Evolutionary conservation across 2,113 vertebrate species (phyloP), one percentile per base, ranked within the genome.

Genomic region (Globicephala melas): DNA sequence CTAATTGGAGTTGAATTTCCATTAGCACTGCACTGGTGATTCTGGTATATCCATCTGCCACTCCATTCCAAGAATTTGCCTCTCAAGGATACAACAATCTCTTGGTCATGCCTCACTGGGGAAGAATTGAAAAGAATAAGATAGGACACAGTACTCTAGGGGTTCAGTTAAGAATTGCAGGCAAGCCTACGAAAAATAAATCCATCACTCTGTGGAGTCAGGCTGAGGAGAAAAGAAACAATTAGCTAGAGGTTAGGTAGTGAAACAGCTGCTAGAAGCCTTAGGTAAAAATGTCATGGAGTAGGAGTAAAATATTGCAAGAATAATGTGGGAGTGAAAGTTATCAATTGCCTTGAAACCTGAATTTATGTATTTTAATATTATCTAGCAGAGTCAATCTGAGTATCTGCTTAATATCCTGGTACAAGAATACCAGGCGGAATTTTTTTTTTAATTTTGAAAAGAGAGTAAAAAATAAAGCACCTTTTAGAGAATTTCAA

Each of bases 51-150:
- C 68, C 55, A 95, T 94, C 91, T 97, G 95, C 82, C 84, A 93
- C 86, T 93, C 67, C 79, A 86, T 83, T 95, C 88, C 81, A 97
- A 95, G 82, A 94, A 85, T 44, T 70, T 89, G 31, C 41, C 76
- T 97, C 41, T 97, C 81, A 97, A 97, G 82, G 58, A 96, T 87
- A 81, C n/a, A 95, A 26, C 53, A 89, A 38, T 94, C n/a, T 95
- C 79, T 90, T 96, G 70, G 96, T 44, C 77, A 97, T 88, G 83
- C 76, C 58, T 94, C 88, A 85, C 1, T 96, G 90, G 44, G n/a
- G 71, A 90, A 73, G 70, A 95, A 94, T 1, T 91, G 74, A 77
- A 81, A 62, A 98, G 47, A 96, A 21, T 77, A 95, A 65, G 76
- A 93, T 6, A 93, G 70, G 77, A 65, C 88, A 96, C 2, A 68